Evolutionary conservation across 2,113 vertebrate species (phyloP).

Genomic region (Lathamus discolor): DNA sequence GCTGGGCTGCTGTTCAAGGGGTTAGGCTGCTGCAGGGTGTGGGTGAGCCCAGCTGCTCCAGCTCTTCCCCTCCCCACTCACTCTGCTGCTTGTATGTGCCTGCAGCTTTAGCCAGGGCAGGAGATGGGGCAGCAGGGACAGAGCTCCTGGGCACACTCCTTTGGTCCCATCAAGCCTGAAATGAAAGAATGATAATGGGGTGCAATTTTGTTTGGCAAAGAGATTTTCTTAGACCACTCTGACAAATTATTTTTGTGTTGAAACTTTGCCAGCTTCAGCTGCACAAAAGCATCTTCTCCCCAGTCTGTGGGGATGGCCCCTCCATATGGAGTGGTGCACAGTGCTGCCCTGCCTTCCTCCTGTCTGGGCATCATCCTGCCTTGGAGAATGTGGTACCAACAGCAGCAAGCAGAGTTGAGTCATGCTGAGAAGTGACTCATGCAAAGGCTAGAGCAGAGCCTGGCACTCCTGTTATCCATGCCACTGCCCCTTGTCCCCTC

Average conservation of each 20-base stretch:
- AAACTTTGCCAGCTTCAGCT: neutral
- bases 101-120: neutral
- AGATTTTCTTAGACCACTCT: neutral
- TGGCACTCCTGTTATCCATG: neutral
- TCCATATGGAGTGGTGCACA: accelerated
- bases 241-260: neutral
- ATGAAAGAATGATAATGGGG: neutral
- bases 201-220: neutral
- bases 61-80: neutral
- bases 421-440: neutral
- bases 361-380: neutral
- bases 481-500: neutral
- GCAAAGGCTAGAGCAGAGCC: neutral
- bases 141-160: neutral
- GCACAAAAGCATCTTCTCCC: neutral
- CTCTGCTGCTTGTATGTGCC: neutral
- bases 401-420: accelerated
- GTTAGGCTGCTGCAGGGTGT: neutral
- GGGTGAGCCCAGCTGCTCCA: neutral
- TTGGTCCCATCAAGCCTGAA: neutral
- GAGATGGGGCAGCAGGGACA: neutral
- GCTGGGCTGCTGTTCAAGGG: neutral
- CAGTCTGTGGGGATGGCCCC: accelerated
- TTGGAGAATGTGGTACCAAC: neutral
- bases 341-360: neutral